Evolutionary conservation across 2,797 vertebrate species (phyloP).

Genomic region (Australoheros facetus): DNA sequence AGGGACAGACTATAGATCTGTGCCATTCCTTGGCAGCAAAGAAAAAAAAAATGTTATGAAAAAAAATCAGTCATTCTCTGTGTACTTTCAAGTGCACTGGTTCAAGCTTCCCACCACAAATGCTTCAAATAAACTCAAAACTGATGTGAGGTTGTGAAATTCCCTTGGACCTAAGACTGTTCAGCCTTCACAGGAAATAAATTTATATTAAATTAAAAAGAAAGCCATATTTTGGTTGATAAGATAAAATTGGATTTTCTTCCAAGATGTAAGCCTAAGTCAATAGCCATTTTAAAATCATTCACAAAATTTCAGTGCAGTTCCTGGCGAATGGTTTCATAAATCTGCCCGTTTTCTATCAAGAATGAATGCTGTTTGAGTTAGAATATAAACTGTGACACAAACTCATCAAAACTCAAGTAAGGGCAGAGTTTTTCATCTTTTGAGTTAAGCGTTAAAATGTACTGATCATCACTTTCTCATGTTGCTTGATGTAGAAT

Average conservation of each 20-base stretch:
- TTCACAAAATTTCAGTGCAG: not conserved
- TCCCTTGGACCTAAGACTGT: conserved; percentile 65
- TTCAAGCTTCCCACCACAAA: conserved; percentile 75
- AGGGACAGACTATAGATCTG: conserved; percentile 74
- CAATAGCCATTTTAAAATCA: not conserved
- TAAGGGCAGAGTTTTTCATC: not conserved
- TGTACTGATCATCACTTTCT: conserved; percentile 2
- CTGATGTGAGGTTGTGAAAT: conserved; percentile 70
- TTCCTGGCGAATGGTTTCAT: not conserved
- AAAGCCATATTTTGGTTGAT: not conserved
- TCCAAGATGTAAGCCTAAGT: not conserved
- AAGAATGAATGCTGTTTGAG: not conserved
- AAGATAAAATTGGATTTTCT: not conserved
- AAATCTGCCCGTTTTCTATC: not conserved
- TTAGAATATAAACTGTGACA: not conserved
- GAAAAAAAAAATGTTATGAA: conserved; percentile 64
- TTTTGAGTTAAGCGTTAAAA: conserved; percentile 3
- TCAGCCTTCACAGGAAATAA: conserved; percentile 44
- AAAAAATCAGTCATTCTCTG: conserved; percentile 81
- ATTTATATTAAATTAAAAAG: not conserved
- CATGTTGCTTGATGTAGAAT: not conserved
- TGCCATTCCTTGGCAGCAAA: conserved; percentile 77
- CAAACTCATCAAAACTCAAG: not conserved
- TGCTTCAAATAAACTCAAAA: conserved; percentile 75
- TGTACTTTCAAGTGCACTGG: conserved; percentile 77